Evolutionary conservation across 1,140 invertebrate genomes (phyloP).

Genomic region (Colletes gigas): DNA sequence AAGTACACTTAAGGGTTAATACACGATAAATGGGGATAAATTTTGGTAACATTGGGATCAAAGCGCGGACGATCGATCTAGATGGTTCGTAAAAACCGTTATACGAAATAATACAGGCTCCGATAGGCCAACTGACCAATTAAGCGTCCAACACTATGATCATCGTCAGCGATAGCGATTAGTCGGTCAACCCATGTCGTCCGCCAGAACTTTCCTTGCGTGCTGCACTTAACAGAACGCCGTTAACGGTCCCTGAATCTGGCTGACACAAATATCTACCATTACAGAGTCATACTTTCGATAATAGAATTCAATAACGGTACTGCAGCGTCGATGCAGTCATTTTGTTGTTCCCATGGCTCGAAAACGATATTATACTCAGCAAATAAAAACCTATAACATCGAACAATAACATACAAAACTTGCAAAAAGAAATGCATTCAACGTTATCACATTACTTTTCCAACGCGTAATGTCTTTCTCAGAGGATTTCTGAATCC

Average conservation of each 20-base stretch:
- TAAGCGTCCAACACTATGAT: constrained; percentile 20
- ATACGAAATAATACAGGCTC: not conserved
- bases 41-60: no score
- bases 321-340: not conserved
- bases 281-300: not conserved
- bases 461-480: no score
- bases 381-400: no score
- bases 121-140: constrained; percentile 33
- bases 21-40: no score
- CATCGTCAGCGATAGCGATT: constrained; percentile 34
- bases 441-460: no score
- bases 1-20: not conserved
- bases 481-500: no score
- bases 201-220: constrained; percentile 30
- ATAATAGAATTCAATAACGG: constrained; percentile 10
- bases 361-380: no score
- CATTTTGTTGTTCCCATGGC: no score
- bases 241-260: not conserved
- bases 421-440: no score
- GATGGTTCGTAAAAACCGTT: constrained; percentile 4
- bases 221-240: constrained; percentile 20
- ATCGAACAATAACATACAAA: no score
- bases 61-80: constrained; percentile 2
- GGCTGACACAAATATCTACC: constrained; percentile 20
- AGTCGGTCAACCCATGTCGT: constrained; percentile 12